Evolutionary conservation across 1,140 invertebrate species (phyloP).

Genomic region (Araneus ventricosus): DNA sequence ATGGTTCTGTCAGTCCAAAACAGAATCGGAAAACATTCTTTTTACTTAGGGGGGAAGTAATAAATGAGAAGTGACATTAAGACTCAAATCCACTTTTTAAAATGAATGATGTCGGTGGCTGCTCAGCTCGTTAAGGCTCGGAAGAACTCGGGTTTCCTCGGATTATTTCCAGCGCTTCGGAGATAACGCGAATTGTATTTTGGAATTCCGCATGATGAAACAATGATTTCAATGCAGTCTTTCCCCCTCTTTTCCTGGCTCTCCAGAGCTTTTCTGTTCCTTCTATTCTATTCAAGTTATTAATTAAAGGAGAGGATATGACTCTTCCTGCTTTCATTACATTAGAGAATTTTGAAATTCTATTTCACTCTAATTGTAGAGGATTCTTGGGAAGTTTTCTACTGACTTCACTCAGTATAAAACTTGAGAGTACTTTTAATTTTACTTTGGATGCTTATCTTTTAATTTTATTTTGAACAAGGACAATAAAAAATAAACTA

Average conservation of each 20-base stretch:
- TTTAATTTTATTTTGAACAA: neutral
- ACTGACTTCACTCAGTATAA: neutral
- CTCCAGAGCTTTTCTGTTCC: neutral
- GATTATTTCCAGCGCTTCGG: neutral
- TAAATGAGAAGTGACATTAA: constrained; percentile 74
- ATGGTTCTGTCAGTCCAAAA: constrained; percentile 54
- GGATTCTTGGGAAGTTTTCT: neutral
- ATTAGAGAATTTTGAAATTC: constrained; percentile 14
- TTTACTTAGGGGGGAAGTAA: constrained; percentile 56
- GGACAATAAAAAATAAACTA: neutral
- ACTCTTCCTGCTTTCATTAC: constrained; percentile 10
- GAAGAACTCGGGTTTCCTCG: constrained; percentile 7
- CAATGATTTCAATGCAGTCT: neutral
- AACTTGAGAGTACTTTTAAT: neutral
- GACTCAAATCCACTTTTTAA: constrained; percentile 71
- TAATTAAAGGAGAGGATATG: constrained; percentile 29
- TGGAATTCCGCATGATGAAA: constrained; percentile 30
- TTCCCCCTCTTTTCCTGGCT: neutral
- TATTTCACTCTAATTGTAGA: neutral
- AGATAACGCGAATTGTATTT: constrained; percentile 38
- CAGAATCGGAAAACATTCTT: constrained; percentile 71
- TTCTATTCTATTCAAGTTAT: neutral
- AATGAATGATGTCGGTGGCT: constrained; percentile 59
- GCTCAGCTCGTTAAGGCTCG: constrained; percentile 55
- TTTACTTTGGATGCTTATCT: neutral